Evolutionary conservation across 2,113 vertebrate species (phyloP), one percentile per base, ranked within the genome.

Genomic region (Orientallactaga bullata): DNA sequence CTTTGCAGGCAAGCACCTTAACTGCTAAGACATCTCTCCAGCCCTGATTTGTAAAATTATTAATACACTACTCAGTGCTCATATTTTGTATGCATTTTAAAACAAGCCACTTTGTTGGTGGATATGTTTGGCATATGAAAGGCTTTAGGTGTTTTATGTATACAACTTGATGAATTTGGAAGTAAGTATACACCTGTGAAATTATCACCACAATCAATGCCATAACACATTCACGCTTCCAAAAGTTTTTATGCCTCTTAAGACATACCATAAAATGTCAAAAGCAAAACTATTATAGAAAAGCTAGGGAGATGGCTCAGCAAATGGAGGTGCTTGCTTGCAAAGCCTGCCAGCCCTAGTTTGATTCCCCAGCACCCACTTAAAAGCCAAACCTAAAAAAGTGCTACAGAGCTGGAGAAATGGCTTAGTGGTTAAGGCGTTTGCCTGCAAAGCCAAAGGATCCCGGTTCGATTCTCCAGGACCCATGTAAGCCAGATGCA

Each of bases 31-130:
- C 42, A 47, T 47, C 42, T 47, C 42, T 5, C 42, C 42, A 47
- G 42, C 42, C 42, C 42, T 32, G 26, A 42, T 76, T 77, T 93
- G 72, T 69, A 88, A 90, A 91, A 65, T 77, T 74, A 76, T 73
- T 21, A 17, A 32, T 42, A 63, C 35, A 69, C 30, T 13, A 72
- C 35, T 78, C 39, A 20, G 21, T 51, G 11, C 81, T 77, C 17
- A 3, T 65, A 42, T 28, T 72, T 55, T 47, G 63, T 21, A 85
- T 13, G 16, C 47, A 24, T n/a, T 28, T 69, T 66, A 39, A 78
- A 87, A 78, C 47, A 61, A 32, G 37, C 58, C 21, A 18, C 71
- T 55, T 69, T 21, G 16, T 32, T 68, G 26, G 55, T 55, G 63
- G 30, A 12, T 30, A 42, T 42, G 13, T 20, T 24, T 72, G 73